Percentiles rank a stretch among this genome's conserved stretches.
Evolutionary conservation across 2,888 invertebrate species (phyloP).

Genomic region (Hemicrepidius hirtus): DNA sequence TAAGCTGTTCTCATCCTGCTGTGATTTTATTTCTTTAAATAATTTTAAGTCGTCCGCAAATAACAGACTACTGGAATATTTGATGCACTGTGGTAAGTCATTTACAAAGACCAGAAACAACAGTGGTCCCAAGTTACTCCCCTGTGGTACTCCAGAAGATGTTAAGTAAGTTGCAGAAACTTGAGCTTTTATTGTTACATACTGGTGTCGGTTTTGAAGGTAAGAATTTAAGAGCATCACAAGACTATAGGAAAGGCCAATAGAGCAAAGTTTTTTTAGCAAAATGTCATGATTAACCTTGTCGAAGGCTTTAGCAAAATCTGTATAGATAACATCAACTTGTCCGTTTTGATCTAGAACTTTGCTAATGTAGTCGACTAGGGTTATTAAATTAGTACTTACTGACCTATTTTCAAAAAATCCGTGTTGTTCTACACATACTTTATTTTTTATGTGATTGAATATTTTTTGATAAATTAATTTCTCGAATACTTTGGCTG

Average conservation of each 20-base stretch:
- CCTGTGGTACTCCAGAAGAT: conserved; percentile 16
- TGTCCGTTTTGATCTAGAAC: neutral
- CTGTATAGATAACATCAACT: neutral
- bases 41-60: neutral
- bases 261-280: neutral
- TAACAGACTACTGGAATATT: neutral
- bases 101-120: conserved; percentile 2
- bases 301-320: conserved; percentile 7
- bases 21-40: too few species aligned
- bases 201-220: neutral
- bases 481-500: neutral
- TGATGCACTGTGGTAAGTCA: conserved; percentile 3
- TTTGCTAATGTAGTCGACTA: neutral
- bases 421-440: neutral
- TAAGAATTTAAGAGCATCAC: neutral
- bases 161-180: neutral
- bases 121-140: neutral
- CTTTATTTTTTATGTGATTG: neutral
- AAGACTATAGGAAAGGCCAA: neutral
- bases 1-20: too few species aligned
- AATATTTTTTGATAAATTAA: neutral
- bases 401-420: neutral
- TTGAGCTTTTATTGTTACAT: neutral
- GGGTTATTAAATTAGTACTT: neutral
- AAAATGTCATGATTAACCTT: neutral